Conservation (phyloP, 2,888 invertebrate species). For the Eupsilia transversa region DNA sequence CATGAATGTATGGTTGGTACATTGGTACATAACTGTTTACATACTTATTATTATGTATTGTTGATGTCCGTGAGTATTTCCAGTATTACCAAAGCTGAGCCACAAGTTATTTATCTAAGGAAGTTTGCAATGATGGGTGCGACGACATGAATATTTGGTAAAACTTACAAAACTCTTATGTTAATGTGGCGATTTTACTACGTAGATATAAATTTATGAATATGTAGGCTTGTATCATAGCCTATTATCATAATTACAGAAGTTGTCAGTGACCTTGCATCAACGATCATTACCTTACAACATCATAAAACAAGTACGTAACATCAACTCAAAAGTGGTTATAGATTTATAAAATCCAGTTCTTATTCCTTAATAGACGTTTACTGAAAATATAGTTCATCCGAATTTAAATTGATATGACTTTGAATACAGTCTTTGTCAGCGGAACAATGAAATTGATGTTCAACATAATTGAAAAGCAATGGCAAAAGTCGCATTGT, state of each 20-base stretch:
- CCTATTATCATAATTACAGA: conserved; percentile 32
- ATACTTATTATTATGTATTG: conserved; percentile 19
- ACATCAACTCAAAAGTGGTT: conserved; percentile 7
- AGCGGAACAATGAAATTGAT: conserved; percentile 77
- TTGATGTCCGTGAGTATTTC: conserved; percentile 39
- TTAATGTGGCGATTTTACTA: conserved; percentile 35
- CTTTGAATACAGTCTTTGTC: conserved; percentile 27
- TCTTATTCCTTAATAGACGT: conserved; percentile 21
- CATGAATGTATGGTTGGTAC: conserved; percentile 3
- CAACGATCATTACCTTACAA: conserved; percentile 2
- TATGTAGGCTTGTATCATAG: conserved; percentile 26
- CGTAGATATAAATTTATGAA: conserved; percentile 18
- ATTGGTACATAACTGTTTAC: conserved; percentile 1
- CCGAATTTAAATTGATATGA: conserved; percentile 23
- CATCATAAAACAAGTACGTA: neutral
- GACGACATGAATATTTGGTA: conserved; percentile 44
- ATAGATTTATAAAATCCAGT: conserved; percentile 18
- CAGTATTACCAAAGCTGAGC: conserved; percentile 39
- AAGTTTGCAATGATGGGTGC: conserved; percentile 41
- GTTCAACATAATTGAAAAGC: conserved; percentile 72
- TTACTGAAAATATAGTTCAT: conserved; percentile 21
- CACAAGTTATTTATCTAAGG: conserved; percentile 41
- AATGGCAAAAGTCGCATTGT: conserved; percentile 73
- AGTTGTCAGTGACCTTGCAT: conserved; percentile 29
- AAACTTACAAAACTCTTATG: conserved; percentile 53